Percentiles rank a stretch among this genome's conserved stretches.
These are phyloP conservation scores for Luperina nickerlii DNA, from an alignment of 2,888 invertebrate species.

Conservation along the genomic window DNA sequence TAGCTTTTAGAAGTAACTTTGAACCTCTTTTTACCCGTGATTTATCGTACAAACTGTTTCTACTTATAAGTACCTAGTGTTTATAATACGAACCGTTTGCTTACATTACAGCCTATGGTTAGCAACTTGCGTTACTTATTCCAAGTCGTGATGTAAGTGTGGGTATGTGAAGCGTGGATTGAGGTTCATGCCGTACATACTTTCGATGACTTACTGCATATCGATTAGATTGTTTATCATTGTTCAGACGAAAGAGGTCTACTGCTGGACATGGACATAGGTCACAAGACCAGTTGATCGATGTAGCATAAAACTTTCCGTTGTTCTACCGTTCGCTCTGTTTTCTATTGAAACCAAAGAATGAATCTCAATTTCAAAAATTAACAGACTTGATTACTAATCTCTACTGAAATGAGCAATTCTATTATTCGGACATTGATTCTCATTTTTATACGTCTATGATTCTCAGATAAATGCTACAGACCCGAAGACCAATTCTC, in stretches of 20 bases:
- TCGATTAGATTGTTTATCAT: constrained; percentile 11
- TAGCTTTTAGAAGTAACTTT: neutral
- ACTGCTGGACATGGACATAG: neutral
- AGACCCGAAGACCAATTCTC: no score
- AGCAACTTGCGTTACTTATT: constrained; percentile 39
- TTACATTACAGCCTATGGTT: constrained; percentile 20
- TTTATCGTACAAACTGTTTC: constrained; percentile 12
- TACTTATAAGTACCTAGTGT: neutral
- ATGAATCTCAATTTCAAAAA: neutral
- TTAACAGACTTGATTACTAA: neutral
- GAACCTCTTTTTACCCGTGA: neutral
- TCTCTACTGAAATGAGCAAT: neutral
- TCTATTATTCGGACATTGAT: neutral
- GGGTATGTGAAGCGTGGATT: constrained; percentile 23
- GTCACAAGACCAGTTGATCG: neutral
- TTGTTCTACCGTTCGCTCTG: neutral
- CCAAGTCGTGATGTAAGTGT: constrained; percentile 48
- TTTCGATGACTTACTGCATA: constrained; percentile 17
- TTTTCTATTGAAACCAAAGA: neutral
- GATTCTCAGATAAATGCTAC: neutral
- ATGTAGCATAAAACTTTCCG: neutral
- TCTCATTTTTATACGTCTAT: no score
- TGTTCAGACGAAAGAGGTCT: neutral
- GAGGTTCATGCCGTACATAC: constrained; percentile 12
- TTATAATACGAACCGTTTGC: constrained; percentile 14